Evolutionary conservation across 2,797 vertebrate genomes (phyloP).

Genomic region (Etheostoma perlongum): DNA sequence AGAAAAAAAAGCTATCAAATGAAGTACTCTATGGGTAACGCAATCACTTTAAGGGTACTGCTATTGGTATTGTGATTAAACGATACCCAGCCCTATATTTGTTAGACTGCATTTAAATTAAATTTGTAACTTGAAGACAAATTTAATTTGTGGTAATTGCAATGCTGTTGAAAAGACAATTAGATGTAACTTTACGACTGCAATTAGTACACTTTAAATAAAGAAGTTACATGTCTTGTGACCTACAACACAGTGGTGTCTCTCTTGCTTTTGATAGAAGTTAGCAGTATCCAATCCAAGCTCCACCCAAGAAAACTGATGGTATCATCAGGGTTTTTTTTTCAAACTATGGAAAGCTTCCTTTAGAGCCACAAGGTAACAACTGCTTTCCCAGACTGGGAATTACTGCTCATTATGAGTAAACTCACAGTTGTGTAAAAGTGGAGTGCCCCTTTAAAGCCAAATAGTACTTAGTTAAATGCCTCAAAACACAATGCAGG

Average conservation of each 20-base stretch:
- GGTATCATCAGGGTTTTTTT: neutral
- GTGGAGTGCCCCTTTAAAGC: neutral
- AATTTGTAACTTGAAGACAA: too few species aligned
- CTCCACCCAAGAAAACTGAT: neutral
- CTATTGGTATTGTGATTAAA: too few species aligned
- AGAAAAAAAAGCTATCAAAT: too few species aligned
- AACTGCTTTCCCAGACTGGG: constrained; percentile 7
- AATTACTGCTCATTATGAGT: neutral
- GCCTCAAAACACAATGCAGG: neutral
- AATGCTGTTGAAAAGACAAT: neutral
- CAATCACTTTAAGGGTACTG: too few species aligned
- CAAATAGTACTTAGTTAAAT: constrained; percentile 6
- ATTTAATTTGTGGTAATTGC: too few species aligned
- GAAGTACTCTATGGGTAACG: too few species aligned
- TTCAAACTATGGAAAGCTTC: neutral
- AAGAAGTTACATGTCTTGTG: too few species aligned
- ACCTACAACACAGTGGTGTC: too few species aligned
- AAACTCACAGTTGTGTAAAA: constrained; percentile 22
- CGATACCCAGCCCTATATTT: too few species aligned
- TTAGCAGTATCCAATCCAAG: neutral
- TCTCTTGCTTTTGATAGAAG: neutral
- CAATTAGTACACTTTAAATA: too few species aligned
- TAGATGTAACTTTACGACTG: neutral
- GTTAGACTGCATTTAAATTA: too few species aligned
- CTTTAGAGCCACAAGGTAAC: neutral